Evolutionary conservation across 2,797 vertebrate genomes (phyloP).

Genomic region (Poliocrania exsul): DNA sequence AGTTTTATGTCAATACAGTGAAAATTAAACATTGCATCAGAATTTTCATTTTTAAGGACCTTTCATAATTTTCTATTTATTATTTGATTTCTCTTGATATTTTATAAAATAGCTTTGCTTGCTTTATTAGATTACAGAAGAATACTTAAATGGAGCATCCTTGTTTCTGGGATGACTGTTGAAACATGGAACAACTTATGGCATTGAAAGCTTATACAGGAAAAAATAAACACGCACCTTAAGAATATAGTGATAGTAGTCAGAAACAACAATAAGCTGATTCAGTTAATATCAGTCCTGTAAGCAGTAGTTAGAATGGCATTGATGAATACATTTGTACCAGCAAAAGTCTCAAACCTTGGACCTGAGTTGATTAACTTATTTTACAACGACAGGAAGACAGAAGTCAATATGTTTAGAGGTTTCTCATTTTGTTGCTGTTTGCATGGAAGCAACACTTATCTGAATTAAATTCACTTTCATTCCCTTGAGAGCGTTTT

Average conservation of each 20-base stretch:
- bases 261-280: neutral
- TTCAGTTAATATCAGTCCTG: neutral
- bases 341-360: neutral
- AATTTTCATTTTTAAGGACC: neutral
- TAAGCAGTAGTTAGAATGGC: neutral
- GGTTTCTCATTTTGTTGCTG: neutral
- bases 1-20: neutral
- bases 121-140: neutral
- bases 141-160: neutral
- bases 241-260: neutral
- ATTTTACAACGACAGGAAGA: neutral
- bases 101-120: neutral
- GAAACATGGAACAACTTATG: neutral
- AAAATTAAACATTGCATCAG: neutral
- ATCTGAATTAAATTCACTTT: neutral
- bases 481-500: neutral
- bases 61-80: neutral
- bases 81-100: neutral
- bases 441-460: neutral
- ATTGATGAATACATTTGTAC: neutral
- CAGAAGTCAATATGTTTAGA: neutral
- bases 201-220: neutral
- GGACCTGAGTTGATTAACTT: neutral
- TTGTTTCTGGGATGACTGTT: neutral
- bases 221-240: neutral